Evolutionary conservation across 2,888 invertebrate genomes (phyloP), one percentile per base, ranked within the genome.

Genomic region (Lacanobia wlatinum): DNA sequence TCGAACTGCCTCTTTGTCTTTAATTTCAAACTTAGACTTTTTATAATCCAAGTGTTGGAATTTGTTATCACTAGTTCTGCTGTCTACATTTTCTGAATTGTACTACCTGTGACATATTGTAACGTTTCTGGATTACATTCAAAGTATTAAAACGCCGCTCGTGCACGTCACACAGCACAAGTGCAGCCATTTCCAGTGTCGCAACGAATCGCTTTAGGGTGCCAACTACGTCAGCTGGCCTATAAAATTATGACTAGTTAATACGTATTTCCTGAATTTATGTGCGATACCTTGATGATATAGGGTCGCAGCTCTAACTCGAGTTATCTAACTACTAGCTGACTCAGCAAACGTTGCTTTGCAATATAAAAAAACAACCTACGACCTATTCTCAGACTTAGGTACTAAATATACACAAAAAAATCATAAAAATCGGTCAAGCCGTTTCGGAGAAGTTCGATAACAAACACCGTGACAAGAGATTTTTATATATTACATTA

Each of bases 141-240:
- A 71, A 80, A 63, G 48, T 56, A 70, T 71, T 65, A 46, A 63
- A 72, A 52, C 60, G 63, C 52, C 52, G 28, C 23, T 2, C 18
- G 18, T 10, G 52, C 38, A 59, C 68, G 59, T 71, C 70, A 76
- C 55, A 28, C 18, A 52, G 52, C 60, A 38, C 62, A 56, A 73
- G 48, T 72, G 56, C 61, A 73, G 40, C 21, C 34, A 74, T 73
- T 61, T 65, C 50, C 75, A 72, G 69, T 71, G 73, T 68, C 67
- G 64, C 68, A 77, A 70, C 58, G 23, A 68, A 82, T 73, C 60
- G 50, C 60, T 67, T 70, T 66, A 73, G 63, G 43, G 56, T 87
- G 88, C 88, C 89, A 87, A 90, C 48, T 89, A 83, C 89, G 86
- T 85, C 83, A 82, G 28, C 9, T 38, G 48, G 10, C 34, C 14